phyloP scores from a whole-genome alignment of 2,888 invertebrate species.

The Anthoptus insignis region DNA sequence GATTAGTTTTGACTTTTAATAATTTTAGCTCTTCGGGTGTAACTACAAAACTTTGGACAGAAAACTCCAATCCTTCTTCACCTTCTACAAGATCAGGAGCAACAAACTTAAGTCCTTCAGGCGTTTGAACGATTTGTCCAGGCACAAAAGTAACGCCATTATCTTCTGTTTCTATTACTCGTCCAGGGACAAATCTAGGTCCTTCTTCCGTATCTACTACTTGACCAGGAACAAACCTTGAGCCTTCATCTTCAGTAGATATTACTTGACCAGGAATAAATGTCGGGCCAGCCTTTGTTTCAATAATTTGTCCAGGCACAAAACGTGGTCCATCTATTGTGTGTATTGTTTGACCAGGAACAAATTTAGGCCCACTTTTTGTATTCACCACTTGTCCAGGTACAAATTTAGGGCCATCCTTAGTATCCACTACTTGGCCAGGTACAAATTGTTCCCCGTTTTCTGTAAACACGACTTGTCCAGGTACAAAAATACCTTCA shows the following conservation, averaged over 20 bases:
- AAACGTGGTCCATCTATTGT: slow-evolving; percentile 91
- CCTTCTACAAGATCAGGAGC: slow-evolving; percentile 90
- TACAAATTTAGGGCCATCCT: slow-evolving; percentile 90
- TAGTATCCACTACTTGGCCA: slow-evolving; percentile 91
- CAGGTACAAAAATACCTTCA: slow-evolving; percentile 89
- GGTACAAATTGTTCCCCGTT: slow-evolving; percentile 91
- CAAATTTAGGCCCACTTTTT: slow-evolving; percentile 88
- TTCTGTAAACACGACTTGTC: slow-evolving; percentile 90
- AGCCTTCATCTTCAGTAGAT: slow-evolving; percentile 87
- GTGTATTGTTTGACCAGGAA: slow-evolving; percentile 91
- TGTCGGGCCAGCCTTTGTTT: slow-evolving; percentile 91
- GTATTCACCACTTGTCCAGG: slow-evolving; percentile 93
- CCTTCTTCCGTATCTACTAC: slow-evolving; percentile 91
- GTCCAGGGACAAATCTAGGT: slow-evolving; percentile 90
- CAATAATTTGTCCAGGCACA: slow-evolving; percentile 93
- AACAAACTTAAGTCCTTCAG: slow-evolving; percentile 90
- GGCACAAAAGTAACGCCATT: slow-evolving; percentile 92
- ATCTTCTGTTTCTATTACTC: slow-evolving; percentile 90
- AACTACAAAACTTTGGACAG: slow-evolving; percentile 89
- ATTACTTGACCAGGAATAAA: slow-evolving; percentile 94
- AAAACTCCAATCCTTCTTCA: slow-evolving; percentile 89
- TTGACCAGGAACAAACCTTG: slow-evolving; percentile 89
- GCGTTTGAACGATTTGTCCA: slow-evolving; percentile 92
- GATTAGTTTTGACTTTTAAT: slow-evolving; percentile 82
- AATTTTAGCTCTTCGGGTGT: slow-evolving; percentile 83